Evolutionary conservation across 2,888 invertebrate genomes (phyloP).

Genomic region (Teinopalpus imperialis): DNA sequence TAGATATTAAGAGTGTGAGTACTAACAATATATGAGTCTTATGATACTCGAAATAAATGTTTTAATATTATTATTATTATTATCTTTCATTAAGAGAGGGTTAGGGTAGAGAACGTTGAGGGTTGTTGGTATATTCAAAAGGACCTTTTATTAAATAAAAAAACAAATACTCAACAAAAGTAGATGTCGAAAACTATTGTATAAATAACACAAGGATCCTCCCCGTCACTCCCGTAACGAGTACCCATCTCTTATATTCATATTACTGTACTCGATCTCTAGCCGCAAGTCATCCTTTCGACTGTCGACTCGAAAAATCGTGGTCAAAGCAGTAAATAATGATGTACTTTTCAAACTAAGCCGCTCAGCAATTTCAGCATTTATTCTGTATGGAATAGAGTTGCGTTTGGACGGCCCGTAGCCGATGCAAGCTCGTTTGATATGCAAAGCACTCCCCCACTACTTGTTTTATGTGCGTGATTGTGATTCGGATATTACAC

Average conservation of each 20-base stretch:
- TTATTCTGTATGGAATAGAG: neutral
- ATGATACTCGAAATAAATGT: too few relatives aligned
- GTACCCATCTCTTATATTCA: constrained; percentile 18
- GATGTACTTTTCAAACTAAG: constrained; percentile 11
- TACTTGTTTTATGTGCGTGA: constrained; percentile 23
- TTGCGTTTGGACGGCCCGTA: neutral
- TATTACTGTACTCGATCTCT: constrained; percentile 24
- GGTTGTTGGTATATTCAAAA: neutral
- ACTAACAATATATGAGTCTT: too few relatives aligned
- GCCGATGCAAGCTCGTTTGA: constrained; percentile 17
- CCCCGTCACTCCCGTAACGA: constrained; percentile 5
- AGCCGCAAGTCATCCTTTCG: constrained; percentile 21
- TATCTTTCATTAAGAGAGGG: too few relatives aligned
- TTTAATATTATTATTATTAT: too few relatives aligned
- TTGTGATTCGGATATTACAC: constrained; percentile 23
- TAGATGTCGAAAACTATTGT: constrained; percentile 4
- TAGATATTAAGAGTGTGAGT: too few relatives aligned
- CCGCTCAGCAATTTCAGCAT: neutral
- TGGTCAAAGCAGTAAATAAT: constrained; percentile 25
- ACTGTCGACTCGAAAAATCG: constrained; percentile 24
- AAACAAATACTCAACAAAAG: constrained; percentile 6
- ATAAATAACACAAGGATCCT: constrained; percentile 13
- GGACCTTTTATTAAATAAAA: constrained; percentile 6
- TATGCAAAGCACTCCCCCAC: constrained; percentile 24
- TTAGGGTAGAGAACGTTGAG: too few relatives aligned